Conservation (phyloP, 1,140 invertebrate species). For the Euwallacea fornicatus region DNA sequence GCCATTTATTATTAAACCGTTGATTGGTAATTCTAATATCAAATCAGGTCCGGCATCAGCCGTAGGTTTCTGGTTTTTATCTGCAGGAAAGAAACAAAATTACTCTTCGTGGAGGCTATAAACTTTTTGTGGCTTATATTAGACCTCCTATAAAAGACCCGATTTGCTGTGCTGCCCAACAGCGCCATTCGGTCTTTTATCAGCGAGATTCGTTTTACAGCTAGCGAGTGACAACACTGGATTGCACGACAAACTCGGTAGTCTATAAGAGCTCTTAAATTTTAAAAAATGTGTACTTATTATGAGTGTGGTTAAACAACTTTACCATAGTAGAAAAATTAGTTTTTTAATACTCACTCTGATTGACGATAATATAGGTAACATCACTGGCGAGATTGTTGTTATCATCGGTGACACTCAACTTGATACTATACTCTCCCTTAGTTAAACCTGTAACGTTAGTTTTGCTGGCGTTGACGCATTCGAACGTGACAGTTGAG, state of each 20-base stretch:
- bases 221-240: too few species aligned
- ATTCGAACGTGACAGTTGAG: constrained; percentile 58
- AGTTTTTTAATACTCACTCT: constrained; percentile 68
- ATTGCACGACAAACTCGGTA: too few species aligned
- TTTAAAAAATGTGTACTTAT: not conserved
- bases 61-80: constrained; percentile 84
- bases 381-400: constrained; percentile 75
- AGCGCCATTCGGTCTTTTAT: too few species aligned
- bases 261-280: too few species aligned
- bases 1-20: constrained; percentile 81
- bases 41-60: constrained; percentile 86
- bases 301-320: not conserved
- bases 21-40: constrained; percentile 73
- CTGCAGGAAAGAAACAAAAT: constrained; percentile 54
- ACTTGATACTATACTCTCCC: constrained; percentile 80
- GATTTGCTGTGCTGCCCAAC: too few species aligned
- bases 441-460: constrained; percentile 81
- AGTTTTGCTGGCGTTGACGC: constrained; percentile 58
- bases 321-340: not conserved
- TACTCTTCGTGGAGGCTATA: not conserved
- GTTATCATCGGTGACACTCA: constrained; percentile 83
- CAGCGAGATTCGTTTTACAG: too few species aligned
- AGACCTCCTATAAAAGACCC: too few species aligned
- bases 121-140: too few species aligned
- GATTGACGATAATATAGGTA: constrained; percentile 80